Evolutionary conservation across 2,888 invertebrate species (phyloP), one percentile per base, ranked within the genome.

Genomic region (Acrobasis consociella): DNA sequence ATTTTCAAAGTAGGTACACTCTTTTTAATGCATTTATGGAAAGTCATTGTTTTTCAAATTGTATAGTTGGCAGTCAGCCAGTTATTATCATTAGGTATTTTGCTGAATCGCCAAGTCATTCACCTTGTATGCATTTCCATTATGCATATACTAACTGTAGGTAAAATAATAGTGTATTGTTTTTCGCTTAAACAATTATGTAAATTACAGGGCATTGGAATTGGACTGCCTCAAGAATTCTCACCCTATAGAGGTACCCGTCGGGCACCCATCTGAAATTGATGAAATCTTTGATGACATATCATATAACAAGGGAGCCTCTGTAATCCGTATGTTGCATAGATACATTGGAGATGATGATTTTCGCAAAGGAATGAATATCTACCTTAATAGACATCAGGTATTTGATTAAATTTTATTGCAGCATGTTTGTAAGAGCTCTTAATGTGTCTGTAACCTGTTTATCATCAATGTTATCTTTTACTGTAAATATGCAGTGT

Each of bases 281-380:
- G 98, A 98, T 87, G 99, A 99, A 87, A 99, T 99, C 72, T 99
- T 99, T 91, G 99, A 99, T 91, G 97, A 97, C 74, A 99, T 99
- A 75, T 98, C 99, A 46, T 99, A 99, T 88, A 96, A 96, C 80
- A 99, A 99, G 85, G 99, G 98, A 5, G 98, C 98, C 1, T 97
- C 97, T 60, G 96, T 98, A 9, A 98, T 99, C 68, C 94, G 99
- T 69, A 99, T 99, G 99, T 89, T 99, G 68, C 97, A 98, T 81
- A 95, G 95, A 77, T 99, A 97, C 78, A 97, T 99, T 77, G 99
- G 99, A 13, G 97, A 98, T 86, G 95, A 95, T 78, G 97, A 97
- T 86, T 99, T 98, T 83, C 95, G 97, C 49, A 96, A 96, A 84
- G 99, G 99, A 59, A 98, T 99, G 97, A 95, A 97, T 80, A 86